A percentile compares a stretch with the other conserved stretches of the same genome.
Evolutionary conservation across 2,888 invertebrate genomes (phyloP).

Genomic region (Tanytarsus gracilentus): DNA sequence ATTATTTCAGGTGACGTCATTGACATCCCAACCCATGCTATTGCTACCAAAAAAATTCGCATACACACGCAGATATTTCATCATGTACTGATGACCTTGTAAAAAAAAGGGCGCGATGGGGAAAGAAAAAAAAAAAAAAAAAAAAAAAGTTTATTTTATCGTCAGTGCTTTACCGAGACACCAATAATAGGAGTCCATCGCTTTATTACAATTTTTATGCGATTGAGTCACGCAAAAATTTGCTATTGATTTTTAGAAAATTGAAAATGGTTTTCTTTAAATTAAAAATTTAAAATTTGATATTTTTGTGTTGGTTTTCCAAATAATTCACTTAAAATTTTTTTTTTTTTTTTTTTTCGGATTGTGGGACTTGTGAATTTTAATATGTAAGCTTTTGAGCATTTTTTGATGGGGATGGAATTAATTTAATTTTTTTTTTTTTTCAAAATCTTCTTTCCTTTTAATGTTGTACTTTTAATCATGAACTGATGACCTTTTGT

Average conservation of each 20-base stretch:
- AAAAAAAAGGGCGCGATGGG: not conserved
- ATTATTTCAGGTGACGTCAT: not conserved
- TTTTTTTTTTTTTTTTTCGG: no score
- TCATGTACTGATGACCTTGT: no score
- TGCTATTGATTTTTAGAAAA: slow-evolving; percentile 8
- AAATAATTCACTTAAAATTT: no score
- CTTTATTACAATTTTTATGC: slow-evolving; percentile 22
- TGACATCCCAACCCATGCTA: no score
- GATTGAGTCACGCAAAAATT: slow-evolving; percentile 22
- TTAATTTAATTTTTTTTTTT: not conserved
- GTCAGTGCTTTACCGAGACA: not conserved
- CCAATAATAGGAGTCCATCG: slow-evolving; percentile 13
- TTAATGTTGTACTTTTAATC: slow-evolving; percentile 2
- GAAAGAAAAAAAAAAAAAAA: not conserved
- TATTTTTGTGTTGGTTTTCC: no score
- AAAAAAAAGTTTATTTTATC: slow-evolving; percentile 11
- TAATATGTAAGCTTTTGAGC: no score
- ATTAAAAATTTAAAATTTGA: no score
- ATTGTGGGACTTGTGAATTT: no score
- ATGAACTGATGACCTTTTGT: not conserved
- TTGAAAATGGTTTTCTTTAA: not conserved
- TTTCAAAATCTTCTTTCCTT: no score
- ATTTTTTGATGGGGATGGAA: not conserved
- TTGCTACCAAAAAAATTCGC: not conserved
- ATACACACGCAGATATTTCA: no score